phyloP scores from a whole-genome alignment of 2,888 invertebrate species.

The Chromoteleia sp. region DNA sequence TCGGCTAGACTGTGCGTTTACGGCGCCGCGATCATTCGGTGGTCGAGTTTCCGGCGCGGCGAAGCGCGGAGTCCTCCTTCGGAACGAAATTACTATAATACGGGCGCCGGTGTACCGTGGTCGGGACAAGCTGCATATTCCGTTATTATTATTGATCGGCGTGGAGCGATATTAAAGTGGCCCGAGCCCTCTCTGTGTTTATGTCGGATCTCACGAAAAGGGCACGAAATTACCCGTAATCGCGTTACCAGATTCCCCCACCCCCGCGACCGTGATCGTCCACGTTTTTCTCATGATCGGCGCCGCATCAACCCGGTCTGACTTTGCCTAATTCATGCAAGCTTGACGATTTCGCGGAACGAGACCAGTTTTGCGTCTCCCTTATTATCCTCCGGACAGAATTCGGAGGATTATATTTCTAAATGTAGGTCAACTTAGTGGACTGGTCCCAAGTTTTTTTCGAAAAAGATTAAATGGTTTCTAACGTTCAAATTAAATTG shows the following conservation, averaged over 20 bases:
- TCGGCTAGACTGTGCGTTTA: conserved; percentile 52
- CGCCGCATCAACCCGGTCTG: conserved; percentile 45
- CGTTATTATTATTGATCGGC: conserved; percentile 83
- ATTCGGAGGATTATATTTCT: not conserved
- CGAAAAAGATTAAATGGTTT: too few species aligned
- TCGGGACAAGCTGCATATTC: conserved; percentile 79
- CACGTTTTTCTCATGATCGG: conserved; percentile 52
- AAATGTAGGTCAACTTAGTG: conserved; percentile 10
- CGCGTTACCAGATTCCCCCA: conserved; percentile 55
- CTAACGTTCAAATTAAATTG: too few species aligned
- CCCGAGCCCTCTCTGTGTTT: conserved; percentile 80
- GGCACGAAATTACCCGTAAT: conserved; percentile 83
- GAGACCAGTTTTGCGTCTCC: conserved; percentile 4
- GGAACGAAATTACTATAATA: conserved; percentile 83
- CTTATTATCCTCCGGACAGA: conserved; percentile 17
- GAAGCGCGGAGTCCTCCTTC: conserved; percentile 54
- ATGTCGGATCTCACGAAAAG: conserved; percentile 80
- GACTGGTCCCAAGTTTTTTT: too few species aligned
- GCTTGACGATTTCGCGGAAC: conserved; percentile 27
- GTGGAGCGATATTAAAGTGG: conserved; percentile 81
- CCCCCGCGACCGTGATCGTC: conserved; percentile 54
- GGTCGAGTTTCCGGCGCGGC: conserved; percentile 64
- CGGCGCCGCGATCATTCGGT: conserved; percentile 57
- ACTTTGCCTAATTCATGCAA: conserved; percentile 19
- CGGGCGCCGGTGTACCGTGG: conserved; percentile 69